These are phyloP conservation scores for Drosophila paracracens DNA, from an alignment of 2,888 invertebrate genomes.

Conservation along the genomic window DNA sequence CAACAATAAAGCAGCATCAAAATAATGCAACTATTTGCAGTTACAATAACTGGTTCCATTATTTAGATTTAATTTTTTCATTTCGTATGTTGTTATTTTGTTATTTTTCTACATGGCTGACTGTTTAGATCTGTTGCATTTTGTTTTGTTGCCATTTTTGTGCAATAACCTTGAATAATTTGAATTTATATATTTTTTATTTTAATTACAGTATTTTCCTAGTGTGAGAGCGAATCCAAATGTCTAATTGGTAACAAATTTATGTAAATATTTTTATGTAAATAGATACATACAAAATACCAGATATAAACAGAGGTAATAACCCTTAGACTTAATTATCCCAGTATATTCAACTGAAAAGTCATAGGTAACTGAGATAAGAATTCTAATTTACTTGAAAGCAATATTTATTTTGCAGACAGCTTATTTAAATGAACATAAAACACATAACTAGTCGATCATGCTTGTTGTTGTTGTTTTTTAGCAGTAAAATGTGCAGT, in stretches of 20 bases:
- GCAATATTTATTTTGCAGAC: not conserved
- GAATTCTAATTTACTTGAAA: not conserved
- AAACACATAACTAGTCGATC: not conserved
- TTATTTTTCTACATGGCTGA: constrained; percentile 39
- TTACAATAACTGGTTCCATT: constrained; percentile 75
- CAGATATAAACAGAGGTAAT: not conserved
- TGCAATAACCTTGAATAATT: constrained; percentile 61
- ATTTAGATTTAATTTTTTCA: constrained; percentile 40
- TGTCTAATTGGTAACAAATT: not conserved
- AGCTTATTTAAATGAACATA: not conserved
- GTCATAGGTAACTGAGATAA: not conserved
- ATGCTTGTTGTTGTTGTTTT: not conserved
- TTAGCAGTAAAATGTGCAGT: not conserved
- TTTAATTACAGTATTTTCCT: constrained; percentile 63
- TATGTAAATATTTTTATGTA: not conserved
- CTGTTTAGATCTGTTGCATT: constrained; percentile 34
- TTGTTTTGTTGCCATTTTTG: constrained; percentile 58
- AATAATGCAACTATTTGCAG: constrained; percentile 54
- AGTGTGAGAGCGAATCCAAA: constrained; percentile 18
- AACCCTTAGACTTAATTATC: not conserved
- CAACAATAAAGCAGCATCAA: constrained; percentile 32
- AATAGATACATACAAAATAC: not conserved
- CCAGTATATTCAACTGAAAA: not conserved
- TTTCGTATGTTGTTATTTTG: constrained; percentile 29
- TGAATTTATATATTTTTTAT: constrained; percentile 32